These are phyloP conservation scores for Chrysopa pallens DNA, from an alignment of 1,140 invertebrate genomes.

Conservation along the genomic window DNA sequence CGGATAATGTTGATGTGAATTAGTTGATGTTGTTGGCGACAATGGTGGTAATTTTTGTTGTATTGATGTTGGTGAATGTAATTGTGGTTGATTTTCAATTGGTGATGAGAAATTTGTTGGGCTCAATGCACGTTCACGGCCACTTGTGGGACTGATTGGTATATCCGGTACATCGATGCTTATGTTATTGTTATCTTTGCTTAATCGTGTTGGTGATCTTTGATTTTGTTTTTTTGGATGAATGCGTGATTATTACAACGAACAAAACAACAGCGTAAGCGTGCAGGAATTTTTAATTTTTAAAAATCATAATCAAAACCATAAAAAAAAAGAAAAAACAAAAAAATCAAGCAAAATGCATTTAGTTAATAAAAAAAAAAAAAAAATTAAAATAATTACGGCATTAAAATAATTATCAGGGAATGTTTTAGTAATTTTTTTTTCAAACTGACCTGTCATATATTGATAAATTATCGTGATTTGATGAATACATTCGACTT, in stretches of 20 bases:
- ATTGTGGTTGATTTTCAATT: no score
- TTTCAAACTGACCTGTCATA: constrained; percentile 48
- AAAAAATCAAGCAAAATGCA: background rate
- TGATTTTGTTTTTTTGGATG: background rate
- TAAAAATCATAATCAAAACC: background rate
- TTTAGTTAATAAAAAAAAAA: background rate
- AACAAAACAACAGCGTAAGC: background rate
- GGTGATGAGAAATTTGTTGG: constrained; percentile 11
- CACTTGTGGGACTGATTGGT: background rate
- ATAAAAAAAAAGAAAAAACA: background rate
- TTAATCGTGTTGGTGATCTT: background rate
- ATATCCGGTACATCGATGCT: background rate
- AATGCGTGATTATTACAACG: background rate
- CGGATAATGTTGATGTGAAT: no score
- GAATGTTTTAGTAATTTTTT: background rate
- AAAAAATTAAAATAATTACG: background rate
- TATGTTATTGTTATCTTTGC: background rate
- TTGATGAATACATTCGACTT: constrained; percentile 30
- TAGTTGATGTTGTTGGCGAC: no score
- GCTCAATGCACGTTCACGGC: constrained; percentile 14
- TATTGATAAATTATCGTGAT: constrained; percentile 54
- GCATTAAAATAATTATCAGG: background rate
- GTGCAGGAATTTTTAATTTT: background rate
- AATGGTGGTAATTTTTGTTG: no score
- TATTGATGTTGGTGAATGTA: no score